Evolutionary conservation across 2,888 invertebrate species (phyloP), one percentile per base, ranked within the genome.

Genomic region (Eristalis tenax): DNA sequence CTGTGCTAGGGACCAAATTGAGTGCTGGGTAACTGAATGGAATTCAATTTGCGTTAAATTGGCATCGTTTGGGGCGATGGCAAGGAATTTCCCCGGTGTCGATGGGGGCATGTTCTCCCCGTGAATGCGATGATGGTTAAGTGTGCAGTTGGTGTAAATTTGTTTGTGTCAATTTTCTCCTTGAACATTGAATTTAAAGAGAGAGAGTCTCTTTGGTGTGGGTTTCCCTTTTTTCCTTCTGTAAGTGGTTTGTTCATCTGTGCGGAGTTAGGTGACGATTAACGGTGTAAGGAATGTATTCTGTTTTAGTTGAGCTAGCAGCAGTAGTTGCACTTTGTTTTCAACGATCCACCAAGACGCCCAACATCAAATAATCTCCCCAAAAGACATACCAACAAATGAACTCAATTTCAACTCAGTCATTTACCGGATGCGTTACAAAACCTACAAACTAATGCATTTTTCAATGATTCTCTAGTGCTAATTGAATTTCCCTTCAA

Each of bases 21-120:
- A 70, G 40, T 82, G 59, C 35, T 65, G 22, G 50, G 69, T 71
- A 66, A 63, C 32, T 68, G 73, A 83, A 73, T 68, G 68, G 63
- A 83, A 83, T 82, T 82, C 70, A 71, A 73, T 77, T 77, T 82
- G 70, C 80, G 66, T 26, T 35, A 77, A 83, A 83, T 77, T 77
- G 71, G 68, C 38, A 61, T 50, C 76, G 68, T 66, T 73, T 50
- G 23, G 57, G 50, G 38, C 3, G 40, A 40, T 63, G 32, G 15
- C 18, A 2, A n/a, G 64, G 38, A 64, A 64, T 64, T 35, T 38
- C 10, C 26, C 23, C 5, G 59, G 26, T 59, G 59, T 59, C 59
- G 59, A 59, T 59, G 26, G 26, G 23, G n/a, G 18, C 13, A 50
- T n/a, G 22, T 64, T 64, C 32, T 18, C 13, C n/a, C 59, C 26